Conservation (phyloP, 1,140 invertebrate species). For the Drosophila auraria region DNA sequence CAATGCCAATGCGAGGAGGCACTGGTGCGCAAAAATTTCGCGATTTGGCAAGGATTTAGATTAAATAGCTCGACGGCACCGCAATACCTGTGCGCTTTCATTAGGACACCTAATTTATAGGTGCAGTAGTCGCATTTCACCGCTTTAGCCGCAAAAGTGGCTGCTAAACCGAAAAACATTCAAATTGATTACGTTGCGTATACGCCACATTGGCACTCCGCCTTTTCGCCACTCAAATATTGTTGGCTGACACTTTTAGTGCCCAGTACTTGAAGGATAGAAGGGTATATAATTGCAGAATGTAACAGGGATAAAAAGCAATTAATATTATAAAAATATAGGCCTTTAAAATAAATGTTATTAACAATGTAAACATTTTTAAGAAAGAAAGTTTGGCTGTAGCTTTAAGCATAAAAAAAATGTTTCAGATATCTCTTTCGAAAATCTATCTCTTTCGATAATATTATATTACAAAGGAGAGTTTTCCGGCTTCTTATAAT, state of each 20-base stretch:
- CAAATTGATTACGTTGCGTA: constrained; percentile 74
- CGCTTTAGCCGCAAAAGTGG: constrained; percentile 36
- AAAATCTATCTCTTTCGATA: no score
- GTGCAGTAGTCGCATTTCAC: constrained; percentile 48
- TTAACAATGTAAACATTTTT: neutral
- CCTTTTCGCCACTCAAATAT: constrained; percentile 42
- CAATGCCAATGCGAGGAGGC: constrained; percentile 11
- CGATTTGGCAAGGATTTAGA: constrained; percentile 19
- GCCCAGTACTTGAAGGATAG: neutral
- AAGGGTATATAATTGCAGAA: neutral
- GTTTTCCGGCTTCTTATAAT: no score
- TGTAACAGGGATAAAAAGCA: neutral
- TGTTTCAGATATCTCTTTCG: no score
- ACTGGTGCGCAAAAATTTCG: constrained; percentile 45
- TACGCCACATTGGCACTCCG: constrained; percentile 66
- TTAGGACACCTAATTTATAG: constrained; percentile 40
- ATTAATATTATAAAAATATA: neutral
- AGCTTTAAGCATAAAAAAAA: no score
- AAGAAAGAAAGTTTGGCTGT: no score
- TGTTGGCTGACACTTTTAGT: constrained; percentile 24
- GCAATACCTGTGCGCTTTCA: constrained; percentile 28
- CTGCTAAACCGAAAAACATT: constrained; percentile 65
- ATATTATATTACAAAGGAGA: no score
- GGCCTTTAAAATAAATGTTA: no score
- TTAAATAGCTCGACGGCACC: constrained; percentile 26